Conservation (phyloP, 2,797 vertebrate genomes). For the Bufotes viridis region DNA sequence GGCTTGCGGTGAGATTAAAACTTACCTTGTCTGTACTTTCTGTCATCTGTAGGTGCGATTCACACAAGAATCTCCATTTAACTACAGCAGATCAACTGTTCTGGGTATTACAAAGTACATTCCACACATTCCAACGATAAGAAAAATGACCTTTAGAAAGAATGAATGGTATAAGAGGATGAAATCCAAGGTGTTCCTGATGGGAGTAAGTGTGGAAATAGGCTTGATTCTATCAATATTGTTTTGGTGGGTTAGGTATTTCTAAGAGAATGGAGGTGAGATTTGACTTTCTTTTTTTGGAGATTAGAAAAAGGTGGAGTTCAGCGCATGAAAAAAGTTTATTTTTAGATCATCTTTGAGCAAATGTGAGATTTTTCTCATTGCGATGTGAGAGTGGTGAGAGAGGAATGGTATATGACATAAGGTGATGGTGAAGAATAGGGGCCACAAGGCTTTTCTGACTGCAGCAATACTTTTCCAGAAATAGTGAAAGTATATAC, state of each 20-base stretch:
- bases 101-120: neutral
- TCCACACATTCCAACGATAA: neutral
- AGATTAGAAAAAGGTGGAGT: conserved; percentile 16
- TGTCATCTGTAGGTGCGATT: neutral
- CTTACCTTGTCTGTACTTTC: neutral
- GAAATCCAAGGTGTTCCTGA: neutral
- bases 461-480: neutral
- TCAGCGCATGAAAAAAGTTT: neutral
- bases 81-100: neutral
- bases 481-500: neutral
- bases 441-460: neutral
- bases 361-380: neutral
- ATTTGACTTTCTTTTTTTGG: neutral
- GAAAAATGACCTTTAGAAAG: neutral
- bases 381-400: neutral
- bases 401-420: neutral
- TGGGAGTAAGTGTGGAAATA: neutral
- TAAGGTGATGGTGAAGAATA: neutral
- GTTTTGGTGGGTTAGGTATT: neutral
- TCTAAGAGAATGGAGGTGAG: neutral
- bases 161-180: too few relatives aligned
- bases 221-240: neutral
- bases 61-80: neutral
- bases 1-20: neutral
- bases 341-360: neutral